phyloP scores from a whole-genome alignment of 64 coral and sea anemone genomes.

The Catalaphyllia jardinei region DNA sequence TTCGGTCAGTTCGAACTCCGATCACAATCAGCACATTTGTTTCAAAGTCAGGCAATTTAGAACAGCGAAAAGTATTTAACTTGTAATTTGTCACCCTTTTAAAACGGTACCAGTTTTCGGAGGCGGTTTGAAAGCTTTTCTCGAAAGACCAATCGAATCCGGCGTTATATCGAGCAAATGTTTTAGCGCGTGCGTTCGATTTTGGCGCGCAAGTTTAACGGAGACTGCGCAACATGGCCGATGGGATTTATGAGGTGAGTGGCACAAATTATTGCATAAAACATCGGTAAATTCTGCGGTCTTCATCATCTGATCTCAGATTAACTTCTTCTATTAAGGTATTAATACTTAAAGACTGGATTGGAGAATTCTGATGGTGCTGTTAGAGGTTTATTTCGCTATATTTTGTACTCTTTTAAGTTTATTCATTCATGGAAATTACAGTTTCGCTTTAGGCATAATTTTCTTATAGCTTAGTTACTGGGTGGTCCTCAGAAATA shows the following conservation, averaged over 20 bases:
- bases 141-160: background rate
- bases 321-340: background rate
- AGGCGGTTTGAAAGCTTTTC: background rate
- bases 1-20: background rate
- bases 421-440: constrained; percentile 8
- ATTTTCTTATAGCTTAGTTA: background rate
- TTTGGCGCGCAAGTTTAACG: constrained; percentile 96
- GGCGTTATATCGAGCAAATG: background rate
- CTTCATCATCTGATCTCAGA: constrained; percentile 4
- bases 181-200: constrained; percentile 74
- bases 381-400: background rate
- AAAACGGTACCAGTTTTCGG: background rate
- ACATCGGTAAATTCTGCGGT: background rate
- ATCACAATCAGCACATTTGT: background rate
- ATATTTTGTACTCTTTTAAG: background rate
- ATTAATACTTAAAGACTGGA: background rate
- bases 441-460: background rate
- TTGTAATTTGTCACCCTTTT: no score
- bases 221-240: constrained; percentile 92
- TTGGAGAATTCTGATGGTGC: background rate
- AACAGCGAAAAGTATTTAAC: background rate
- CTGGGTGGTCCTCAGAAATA: background rate
- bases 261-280: background rate
- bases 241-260: constrained; percentile 91
- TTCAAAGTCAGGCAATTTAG: background rate